Conservation (phyloP, 2,797 vertebrate genomes). For the Miichthys miiuy region DNA sequence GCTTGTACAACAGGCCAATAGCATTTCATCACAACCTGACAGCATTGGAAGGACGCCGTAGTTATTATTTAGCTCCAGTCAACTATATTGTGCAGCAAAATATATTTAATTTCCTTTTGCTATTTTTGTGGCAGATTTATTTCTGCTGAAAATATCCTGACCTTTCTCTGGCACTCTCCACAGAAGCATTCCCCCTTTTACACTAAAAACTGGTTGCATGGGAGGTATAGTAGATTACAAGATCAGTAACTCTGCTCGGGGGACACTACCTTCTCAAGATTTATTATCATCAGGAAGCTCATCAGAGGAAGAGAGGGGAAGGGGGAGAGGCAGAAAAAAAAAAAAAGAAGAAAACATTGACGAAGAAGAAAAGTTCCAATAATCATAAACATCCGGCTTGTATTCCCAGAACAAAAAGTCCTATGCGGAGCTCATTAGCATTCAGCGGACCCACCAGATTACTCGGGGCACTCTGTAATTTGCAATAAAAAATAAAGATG, state of each 20-base stretch:
- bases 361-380: conserved; percentile 82
- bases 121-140: conserved; percentile 54
- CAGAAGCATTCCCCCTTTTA: conserved; percentile 48
- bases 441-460: conserved; percentile 81
- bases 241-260: conserved; percentile 64
- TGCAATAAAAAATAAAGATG: conserved; percentile 88
- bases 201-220: conserved; percentile 55
- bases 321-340: conserved; percentile 14
- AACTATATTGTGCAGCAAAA: conserved; percentile 31
- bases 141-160: conserved; percentile 61
- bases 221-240: conserved; percentile 68
- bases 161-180: conserved; percentile 59
- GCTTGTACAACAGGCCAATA: background rate
- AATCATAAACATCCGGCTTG: conserved; percentile 84
- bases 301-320: conserved; percentile 57
- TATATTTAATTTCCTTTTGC: conserved; percentile 44
- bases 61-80: conserved; percentile 38
- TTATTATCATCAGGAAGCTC: conserved; percentile 77
- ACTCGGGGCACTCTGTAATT: conserved; percentile 85
- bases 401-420: conserved; percentile 79
- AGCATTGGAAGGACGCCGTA: conserved; percentile 11
- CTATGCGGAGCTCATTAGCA: conserved; percentile 78
- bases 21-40: conserved; percentile 22
- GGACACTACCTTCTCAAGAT: conserved; percentile 68
- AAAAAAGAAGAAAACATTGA: conserved; percentile 73